A percentile compares a stretch with the other conserved stretches of the same genome.
phyloP scores from a whole-genome alignment of 2,113 vertebrate species.

The Rhipidura dahli region DNA sequence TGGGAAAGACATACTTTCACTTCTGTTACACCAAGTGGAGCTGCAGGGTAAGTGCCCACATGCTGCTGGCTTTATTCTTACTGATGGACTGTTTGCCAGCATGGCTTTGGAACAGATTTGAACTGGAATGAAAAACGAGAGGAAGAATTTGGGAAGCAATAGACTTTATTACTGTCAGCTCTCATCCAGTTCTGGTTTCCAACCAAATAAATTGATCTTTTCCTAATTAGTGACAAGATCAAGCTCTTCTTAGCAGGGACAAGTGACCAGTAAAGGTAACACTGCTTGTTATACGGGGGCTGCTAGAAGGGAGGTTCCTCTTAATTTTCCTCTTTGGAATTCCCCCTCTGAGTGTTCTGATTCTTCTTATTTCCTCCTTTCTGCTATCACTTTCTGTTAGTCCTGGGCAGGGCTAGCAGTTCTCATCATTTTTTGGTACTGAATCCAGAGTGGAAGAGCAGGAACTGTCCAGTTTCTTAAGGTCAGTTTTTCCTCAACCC shows the following conservation, averaged over 20 bases:
- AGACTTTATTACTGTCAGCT: neutral
- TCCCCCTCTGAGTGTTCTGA: neutral
- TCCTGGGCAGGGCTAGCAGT: neutral
- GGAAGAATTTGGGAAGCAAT: neutral
- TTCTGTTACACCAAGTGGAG: neutral
- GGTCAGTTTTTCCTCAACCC: conserved; percentile 13
- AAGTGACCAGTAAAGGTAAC: neutral
- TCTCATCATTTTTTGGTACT: neutral
- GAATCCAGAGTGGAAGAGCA: neutral
- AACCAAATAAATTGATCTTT: neutral
- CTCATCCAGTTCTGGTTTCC: neutral
- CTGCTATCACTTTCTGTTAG: conserved; percentile 12
- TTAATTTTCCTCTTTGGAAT: conserved; percentile 24
- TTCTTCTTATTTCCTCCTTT: neutral
- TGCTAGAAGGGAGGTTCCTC: neutral
- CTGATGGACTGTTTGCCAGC: neutral
- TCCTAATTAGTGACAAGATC: neutral
- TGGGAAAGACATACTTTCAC: conserved; percentile 27
- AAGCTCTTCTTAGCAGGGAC: neutral
- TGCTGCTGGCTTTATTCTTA: neutral
- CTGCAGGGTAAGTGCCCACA: neutral
- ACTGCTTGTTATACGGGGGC: neutral
- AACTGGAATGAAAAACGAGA: neutral
- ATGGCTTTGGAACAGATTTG: neutral
- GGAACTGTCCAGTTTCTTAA: neutral